Evolutionary conservation across 2,888 invertebrate genomes (phyloP).

Genomic region (Mantis religiosa): DNA sequence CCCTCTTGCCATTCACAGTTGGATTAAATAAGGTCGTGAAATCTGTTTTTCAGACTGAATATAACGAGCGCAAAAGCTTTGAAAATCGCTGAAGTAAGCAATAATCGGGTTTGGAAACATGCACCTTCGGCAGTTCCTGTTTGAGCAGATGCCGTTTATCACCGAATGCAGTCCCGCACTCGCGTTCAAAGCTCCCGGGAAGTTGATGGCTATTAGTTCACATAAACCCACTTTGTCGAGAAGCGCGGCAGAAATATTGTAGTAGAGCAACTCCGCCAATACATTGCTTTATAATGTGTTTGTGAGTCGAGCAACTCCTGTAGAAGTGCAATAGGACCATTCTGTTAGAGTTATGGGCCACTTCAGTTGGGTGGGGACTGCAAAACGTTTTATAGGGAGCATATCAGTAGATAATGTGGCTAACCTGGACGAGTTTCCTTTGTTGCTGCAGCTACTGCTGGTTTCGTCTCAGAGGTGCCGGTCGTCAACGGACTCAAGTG

Average conservation of each 20-base stretch:
- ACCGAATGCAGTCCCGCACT: neutral
- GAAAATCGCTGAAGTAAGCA: neutral
- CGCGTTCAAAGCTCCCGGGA: neutral
- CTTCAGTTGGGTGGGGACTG: neutral
- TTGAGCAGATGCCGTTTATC: neutral
- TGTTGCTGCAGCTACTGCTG: neutral
- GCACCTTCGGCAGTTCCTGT: neutral
- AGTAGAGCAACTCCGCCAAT: neutral
- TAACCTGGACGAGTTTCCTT: neutral
- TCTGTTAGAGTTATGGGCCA: neutral
- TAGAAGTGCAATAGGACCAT: neutral
- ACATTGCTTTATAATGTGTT: neutral
- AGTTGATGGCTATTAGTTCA: neutral
- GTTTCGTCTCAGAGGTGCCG: neutral
- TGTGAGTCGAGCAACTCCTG: neutral
- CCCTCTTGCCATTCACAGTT: too few relatives aligned
- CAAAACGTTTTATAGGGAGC: neutral
- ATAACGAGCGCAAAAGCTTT: too few relatives aligned
- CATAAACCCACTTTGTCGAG: neutral
- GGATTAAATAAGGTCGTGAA: too few relatives aligned
- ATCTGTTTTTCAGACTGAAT: too few relatives aligned
- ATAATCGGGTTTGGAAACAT: neutral
- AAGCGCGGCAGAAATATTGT: too few relatives aligned
- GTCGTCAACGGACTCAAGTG: neutral
- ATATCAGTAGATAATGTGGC: neutral